Base-by-base conservation (phyloP, 64 coral and sea anemone species). In the Porites australiensis region DNA sequence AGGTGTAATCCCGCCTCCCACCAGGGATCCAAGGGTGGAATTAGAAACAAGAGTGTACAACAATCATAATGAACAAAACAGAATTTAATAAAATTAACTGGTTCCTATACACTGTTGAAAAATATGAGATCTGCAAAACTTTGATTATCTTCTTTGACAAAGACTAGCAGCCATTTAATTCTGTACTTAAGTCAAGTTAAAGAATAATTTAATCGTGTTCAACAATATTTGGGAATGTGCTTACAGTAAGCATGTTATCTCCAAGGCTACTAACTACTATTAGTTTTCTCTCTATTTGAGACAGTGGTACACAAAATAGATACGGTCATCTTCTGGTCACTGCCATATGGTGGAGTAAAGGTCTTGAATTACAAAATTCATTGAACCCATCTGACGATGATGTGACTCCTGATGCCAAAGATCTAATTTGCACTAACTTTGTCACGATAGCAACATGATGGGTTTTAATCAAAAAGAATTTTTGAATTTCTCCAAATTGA, bases 401-500 rank as follows among this genome's bases (percentile, higher is more conserved):
- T 49, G 44, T 77, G 16, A 64, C 66, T 6, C 27, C 87, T 78
- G 87, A 89, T 53, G 58, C 65, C 6, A 89, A 4, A 11, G 70
- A 89, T 78, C 87, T 74, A 89, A 13, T 89, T 78, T 72, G 87
- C 27, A 59, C 44, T 77, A 89, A 48, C 43, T 89, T 89, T 53
- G 72, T 89, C 50, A 78, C 58, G 4, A 89, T 19, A 53, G 87
- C 87, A 78, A 78, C 73, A 77, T 77, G 72, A 43, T 89, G 55
- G 20, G 64, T 19, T 45, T 77, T 12, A 47, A 89, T 15, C 49
- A 89, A 15, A 13, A 44, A 89, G 78, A 89, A 89, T 77, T 15
- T 79, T 13, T 89, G 72, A 47, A 89, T 78, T 89, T 89, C 87
- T 16, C 87, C 74, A 78, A 89, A 89, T 18, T 77, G 74, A 13